A percentile compares a stretch with the other conserved stretches of the same genome.
These are phyloP conservation scores for Drosophila percnosoma DNA, from an alignment of 2,888 invertebrate species.

Conservation along the genomic window DNA sequence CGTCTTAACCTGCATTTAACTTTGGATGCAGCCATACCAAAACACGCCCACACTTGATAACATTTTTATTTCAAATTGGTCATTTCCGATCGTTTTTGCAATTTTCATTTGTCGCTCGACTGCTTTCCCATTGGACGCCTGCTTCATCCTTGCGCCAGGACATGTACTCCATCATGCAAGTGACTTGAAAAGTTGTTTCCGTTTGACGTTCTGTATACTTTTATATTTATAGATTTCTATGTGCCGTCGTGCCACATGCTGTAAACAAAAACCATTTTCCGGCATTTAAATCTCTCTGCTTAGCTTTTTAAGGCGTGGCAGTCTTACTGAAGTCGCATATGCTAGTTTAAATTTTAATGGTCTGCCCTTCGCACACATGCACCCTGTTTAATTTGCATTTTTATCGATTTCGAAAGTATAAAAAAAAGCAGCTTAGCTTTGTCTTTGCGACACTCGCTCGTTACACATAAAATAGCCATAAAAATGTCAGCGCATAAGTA, in stretches of 20 bases:
- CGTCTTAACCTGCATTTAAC: slow-evolving; percentile 48
- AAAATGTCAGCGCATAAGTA: slow-evolving; percentile 75
- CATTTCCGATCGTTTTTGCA: slow-evolving; percentile 79
- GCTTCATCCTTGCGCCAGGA: slow-evolving; percentile 15
- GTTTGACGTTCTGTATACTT: slow-evolving; percentile 59
- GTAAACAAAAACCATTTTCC: slow-evolving; percentile 73
- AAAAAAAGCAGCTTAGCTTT: slow-evolving; percentile 75
- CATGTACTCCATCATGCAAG: slow-evolving; percentile 68
- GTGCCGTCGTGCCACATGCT: slow-evolving; percentile 12
- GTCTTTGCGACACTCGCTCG: slow-evolving; percentile 62
- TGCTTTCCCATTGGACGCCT: slow-evolving; percentile 35
- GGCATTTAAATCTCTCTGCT: slow-evolving; percentile 57
- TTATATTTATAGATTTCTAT: slow-evolving; percentile 27
- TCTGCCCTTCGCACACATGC: slow-evolving; percentile 44
- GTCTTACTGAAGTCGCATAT: slow-evolving; percentile 30
- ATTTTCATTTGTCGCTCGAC: slow-evolving; percentile 72
- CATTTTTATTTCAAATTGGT: slow-evolving; percentile 81
- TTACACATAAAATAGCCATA: slow-evolving; percentile 72
- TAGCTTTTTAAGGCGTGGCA: slow-evolving; percentile 55
- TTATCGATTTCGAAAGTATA: slow-evolving; percentile 72
- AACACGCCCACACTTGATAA: slow-evolving; percentile 36
- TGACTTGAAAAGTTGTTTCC: slow-evolving; percentile 70
- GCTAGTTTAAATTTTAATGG: slow-evolving; percentile 25
- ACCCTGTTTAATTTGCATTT: slow-evolving; percentile 79
- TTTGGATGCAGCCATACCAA: slow-evolving; percentile 21